Evolutionary conservation across 2,113 vertebrate species (phyloP).

Genomic region (Phylloscopus whistleri): DNA sequence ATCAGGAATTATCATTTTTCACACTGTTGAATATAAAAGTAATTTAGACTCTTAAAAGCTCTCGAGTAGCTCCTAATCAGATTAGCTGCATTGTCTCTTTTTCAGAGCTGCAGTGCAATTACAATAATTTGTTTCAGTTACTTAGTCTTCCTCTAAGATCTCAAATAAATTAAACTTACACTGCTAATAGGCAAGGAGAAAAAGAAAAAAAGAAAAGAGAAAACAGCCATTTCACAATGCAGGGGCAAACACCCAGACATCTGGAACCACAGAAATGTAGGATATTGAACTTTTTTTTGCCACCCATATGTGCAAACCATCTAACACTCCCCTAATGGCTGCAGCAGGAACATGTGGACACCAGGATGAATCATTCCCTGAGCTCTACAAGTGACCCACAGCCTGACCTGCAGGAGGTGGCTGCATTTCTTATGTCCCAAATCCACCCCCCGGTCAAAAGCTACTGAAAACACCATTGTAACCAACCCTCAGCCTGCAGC

Average conservation of each 20-base stretch:
- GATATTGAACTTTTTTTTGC: neutral
- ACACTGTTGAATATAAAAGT: neutral
- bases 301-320: neutral
- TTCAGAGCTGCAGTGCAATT: neutral
- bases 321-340: neutral
- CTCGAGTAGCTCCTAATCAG: neutral
- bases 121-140: neutral
- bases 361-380: neutral
- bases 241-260: neutral
- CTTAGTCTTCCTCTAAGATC: neutral
- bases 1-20: neutral
- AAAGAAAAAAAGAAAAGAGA: too few relatives aligned
- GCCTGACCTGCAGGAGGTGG: neutral
- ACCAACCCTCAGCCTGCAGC: neutral
- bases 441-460: neutral
- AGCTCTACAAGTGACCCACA: neutral
- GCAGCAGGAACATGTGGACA: neutral
- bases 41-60: neutral
- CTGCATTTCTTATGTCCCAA: neutral
- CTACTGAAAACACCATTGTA: neutral
- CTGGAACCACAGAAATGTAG: neutral
- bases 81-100: neutral
- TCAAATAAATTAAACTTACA: neutral
- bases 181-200: neutral
- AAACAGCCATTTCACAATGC: neutral